These are phyloP conservation scores for Pyrrhia umbra DNA, from an alignment of 2,888 invertebrate species.

Conservation along the genomic window DNA sequence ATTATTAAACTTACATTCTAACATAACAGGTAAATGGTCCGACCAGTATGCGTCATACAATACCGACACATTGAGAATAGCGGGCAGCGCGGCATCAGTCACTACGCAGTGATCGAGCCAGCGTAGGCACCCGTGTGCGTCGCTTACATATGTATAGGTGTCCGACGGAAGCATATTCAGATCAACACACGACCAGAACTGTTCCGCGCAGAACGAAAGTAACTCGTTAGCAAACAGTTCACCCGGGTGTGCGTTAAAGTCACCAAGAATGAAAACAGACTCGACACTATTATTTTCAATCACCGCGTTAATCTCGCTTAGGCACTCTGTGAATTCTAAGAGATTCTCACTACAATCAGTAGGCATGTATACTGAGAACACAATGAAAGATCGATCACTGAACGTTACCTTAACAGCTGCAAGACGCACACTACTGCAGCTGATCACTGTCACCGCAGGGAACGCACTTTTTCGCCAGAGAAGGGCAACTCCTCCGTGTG, in stretches of 20 bases:
- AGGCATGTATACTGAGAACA: no score
- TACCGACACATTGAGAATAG: background rate
- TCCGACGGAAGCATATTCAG: background rate
- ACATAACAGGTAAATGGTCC: constrained; percentile 1
- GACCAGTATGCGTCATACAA: background rate
- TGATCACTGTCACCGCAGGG: background rate
- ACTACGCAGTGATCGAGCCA: constrained; percentile 28
- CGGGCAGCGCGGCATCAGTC: constrained; percentile 3
- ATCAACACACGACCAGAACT: background rate
- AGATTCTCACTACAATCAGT: no score
- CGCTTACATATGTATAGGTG: background rate
- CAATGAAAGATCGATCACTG: no score
- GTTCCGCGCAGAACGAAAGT: background rate
- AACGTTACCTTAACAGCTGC: no score
- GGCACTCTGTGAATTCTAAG: no score
- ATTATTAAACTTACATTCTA: constrained; percentile 5
- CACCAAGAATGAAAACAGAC: no score
- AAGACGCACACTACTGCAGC: no score
- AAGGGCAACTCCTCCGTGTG: constrained; percentile 2
- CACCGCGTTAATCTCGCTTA: no score
- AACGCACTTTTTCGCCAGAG: constrained; percentile 1
- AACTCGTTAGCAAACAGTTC: constrained; percentile 1
- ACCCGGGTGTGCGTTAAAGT: no score
- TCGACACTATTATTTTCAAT: no score
- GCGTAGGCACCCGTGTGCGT: background rate